Evolutionary conservation across 2,888 invertebrate genomes (phyloP).

Genomic region (Perizoma flavofasciatum): DNA sequence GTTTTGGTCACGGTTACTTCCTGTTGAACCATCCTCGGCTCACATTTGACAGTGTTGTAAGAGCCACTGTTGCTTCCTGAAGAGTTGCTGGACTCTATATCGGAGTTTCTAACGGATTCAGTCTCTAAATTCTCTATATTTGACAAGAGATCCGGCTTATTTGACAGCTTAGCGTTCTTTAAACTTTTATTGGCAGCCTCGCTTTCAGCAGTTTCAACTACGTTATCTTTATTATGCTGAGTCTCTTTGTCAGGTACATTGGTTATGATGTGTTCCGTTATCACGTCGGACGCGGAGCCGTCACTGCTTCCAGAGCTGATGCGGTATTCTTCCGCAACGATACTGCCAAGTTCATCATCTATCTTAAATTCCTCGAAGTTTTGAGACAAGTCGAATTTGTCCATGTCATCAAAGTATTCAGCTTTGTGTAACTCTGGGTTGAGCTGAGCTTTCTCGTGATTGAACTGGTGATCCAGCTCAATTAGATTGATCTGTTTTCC

Average conservation of each 20-base stretch:
- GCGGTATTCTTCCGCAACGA: constrained; percentile 79
- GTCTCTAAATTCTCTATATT: constrained; percentile 83
- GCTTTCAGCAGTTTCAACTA: constrained; percentile 62
- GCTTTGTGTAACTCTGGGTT: constrained; percentile 69
- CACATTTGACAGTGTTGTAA: constrained; percentile 76
- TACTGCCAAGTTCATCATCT: constrained; percentile 86
- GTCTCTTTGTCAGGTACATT: constrained; percentile 68
- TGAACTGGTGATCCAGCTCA: constrained; percentile 75
- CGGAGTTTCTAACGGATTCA: constrained; percentile 86
- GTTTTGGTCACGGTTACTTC: constrained; percentile 66
- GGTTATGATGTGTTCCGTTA: constrained; percentile 66
- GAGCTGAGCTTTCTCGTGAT: constrained; percentile 58
- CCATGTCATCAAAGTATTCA: constrained; percentile 80
- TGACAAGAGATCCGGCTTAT: constrained; percentile 81
- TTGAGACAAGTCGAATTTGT: constrained; percentile 88
- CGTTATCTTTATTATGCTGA: constrained; percentile 59
- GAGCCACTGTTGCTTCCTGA: constrained; percentile 81
- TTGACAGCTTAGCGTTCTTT: constrained; percentile 78
- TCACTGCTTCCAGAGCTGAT: constrained; percentile 81
- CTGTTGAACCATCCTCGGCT: constrained; percentile 67
- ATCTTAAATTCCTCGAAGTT: constrained; percentile 92
- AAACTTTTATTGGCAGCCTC: constrained; percentile 57
- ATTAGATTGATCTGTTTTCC: constrained; percentile 75
- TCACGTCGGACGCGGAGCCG: constrained; percentile 72
- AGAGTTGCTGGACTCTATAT: constrained; percentile 86